phyloP scores from a whole-genome alignment of 2,888 invertebrate genomes.

The Tinea trinotella region DNA sequence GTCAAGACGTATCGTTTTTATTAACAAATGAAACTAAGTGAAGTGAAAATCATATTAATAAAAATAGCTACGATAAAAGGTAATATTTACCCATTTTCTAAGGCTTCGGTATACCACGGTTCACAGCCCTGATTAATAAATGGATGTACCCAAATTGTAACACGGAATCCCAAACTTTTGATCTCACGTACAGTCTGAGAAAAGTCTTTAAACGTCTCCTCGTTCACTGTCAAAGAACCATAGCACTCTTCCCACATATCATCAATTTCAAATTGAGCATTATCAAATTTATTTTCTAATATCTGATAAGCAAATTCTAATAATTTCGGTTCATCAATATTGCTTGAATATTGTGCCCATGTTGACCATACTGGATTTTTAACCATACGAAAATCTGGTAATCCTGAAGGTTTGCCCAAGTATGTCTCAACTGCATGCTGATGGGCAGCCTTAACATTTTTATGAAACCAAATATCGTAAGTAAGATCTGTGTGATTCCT shows the following conservation, averaged over 20 bases:
- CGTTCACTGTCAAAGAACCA: slow-evolving; percentile 82
- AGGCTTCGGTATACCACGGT: slow-evolving; percentile 71
- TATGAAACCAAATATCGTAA: slow-evolving; percentile 74
- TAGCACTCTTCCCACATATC: slow-evolving; percentile 91
- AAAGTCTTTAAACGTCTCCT: slow-evolving; percentile 79
- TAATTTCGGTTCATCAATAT: slow-evolving; percentile 75
- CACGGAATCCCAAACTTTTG: slow-evolving; percentile 77
- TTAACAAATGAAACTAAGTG: too few relatives aligned
- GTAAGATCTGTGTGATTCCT: slow-evolving; percentile 53
- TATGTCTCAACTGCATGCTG: slow-evolving; percentile 73
- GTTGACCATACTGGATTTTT: slow-evolving; percentile 90
- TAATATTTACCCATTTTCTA: slow-evolving; percentile 62
- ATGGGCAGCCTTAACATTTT: slow-evolving; percentile 75
- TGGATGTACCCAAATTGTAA: slow-evolving; percentile 90
- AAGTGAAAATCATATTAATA: too few relatives aligned
- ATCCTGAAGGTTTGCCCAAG: slow-evolving; percentile 73
- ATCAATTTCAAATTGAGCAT: slow-evolving; percentile 88
- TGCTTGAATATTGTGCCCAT: slow-evolving; percentile 80
- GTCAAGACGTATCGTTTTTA: too few relatives aligned
- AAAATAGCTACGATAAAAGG: too few relatives aligned
- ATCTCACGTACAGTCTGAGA: slow-evolving; percentile 72
- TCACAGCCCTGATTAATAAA: slow-evolving; percentile 84
- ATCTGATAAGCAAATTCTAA: slow-evolving; percentile 78
- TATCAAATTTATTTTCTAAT: slow-evolving; percentile 72
- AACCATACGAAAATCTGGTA: slow-evolving; percentile 79